Evolutionary conservation across 2,797 vertebrate genomes (phyloP).

Genomic region (Brotogeris chrysoptera): DNA sequence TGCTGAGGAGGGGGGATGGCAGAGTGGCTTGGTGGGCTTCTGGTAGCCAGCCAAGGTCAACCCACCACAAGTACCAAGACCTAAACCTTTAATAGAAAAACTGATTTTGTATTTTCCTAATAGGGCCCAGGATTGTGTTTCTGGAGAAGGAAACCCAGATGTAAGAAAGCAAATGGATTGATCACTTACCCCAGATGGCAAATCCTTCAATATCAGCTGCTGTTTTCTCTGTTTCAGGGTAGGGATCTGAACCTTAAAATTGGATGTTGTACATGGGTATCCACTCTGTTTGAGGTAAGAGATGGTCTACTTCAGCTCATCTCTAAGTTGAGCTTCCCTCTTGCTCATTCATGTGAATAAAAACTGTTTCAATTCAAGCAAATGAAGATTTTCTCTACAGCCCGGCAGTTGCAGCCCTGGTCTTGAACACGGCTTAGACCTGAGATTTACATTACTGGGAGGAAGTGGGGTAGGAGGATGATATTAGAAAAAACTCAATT

Average conservation of each 20-base stretch:
- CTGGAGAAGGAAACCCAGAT: not conserved
- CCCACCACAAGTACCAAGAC: not conserved
- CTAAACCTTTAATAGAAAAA: not conserved
- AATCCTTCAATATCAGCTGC: not conserved
- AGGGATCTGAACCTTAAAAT: not conserved
- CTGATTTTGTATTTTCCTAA: not conserved
- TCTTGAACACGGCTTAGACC: not conserved
- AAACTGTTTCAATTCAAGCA: not conserved
- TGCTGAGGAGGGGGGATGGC: not conserved
- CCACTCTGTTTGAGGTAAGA: not conserved
- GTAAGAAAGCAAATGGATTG: not conserved
- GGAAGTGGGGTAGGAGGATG: not conserved
- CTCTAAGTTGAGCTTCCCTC: not conserved
- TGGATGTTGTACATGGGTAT: rapidly evolving
- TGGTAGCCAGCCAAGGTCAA: not conserved
- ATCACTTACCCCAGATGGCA: not conserved
- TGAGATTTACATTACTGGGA: not conserved
- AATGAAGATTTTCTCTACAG: not conserved
- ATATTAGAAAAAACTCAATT: not conserved
- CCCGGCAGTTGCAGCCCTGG: not conserved
- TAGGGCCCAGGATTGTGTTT: not conserved
- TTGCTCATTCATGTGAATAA: not conserved
- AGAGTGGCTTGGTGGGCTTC: not conserved
- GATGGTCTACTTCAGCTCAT: not conserved
- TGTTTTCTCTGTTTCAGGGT: not conserved